These are phyloP conservation scores for Unio pictorum DNA, from an alignment of 2,888 invertebrate genomes.

Conservation along the genomic window DNA sequence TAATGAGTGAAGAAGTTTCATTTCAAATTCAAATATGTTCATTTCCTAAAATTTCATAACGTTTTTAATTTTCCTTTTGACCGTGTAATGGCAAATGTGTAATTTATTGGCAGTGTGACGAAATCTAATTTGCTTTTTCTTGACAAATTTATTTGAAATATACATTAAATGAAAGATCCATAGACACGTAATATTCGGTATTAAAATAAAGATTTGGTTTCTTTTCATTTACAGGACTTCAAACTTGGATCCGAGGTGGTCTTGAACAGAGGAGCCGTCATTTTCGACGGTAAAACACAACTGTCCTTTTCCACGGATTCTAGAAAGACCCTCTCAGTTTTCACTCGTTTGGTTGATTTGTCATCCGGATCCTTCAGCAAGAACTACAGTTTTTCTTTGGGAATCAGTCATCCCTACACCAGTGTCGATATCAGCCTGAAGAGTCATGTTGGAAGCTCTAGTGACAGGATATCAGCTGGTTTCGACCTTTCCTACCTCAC, in stretches of 20 bases:
- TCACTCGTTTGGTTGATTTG: constrained; percentile 41
- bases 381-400: constrained; percentile 48
- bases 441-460: constrained; percentile 38
- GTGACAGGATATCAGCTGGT: constrained; percentile 34
- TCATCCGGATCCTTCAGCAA: constrained; percentile 28
- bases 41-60: too few species aligned
- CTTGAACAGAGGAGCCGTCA: constrained; percentile 37
- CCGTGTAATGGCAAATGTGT: too few species aligned
- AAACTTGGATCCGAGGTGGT: constrained; percentile 43
- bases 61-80: too few species aligned
- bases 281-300: constrained; percentile 50
- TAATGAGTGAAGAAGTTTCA: too few species aligned
- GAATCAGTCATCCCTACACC: constrained; percentile 52
- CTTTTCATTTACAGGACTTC: constrained; percentile 33
- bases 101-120: too few species aligned
- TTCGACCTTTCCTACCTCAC: constrained; percentile 48
- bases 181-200: neutral
- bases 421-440: constrained; percentile 47
- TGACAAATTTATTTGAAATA: too few species aligned
- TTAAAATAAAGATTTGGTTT: neutral
- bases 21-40: too few species aligned
- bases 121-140: neutral
- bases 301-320: constrained; percentile 46
- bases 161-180: too few species aligned
- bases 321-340: constrained; percentile 44